These are phyloP conservation scores for Montipora foliosa DNA, from an alignment of 64 coral and sea anemone species.

Conservation along the genomic window DNA sequence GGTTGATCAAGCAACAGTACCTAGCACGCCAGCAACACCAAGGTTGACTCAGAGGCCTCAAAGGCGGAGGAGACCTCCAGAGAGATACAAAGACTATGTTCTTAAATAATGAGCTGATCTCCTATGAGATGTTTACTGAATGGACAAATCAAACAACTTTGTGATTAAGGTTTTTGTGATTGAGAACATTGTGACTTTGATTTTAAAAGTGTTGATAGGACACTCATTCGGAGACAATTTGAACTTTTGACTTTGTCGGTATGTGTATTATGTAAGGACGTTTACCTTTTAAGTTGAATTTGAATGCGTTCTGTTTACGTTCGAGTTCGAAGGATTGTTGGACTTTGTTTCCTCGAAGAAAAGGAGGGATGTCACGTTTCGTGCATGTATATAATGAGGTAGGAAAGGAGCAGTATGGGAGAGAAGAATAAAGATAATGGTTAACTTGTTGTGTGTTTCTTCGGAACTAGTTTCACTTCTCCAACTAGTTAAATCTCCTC, in stretches of 20 bases:
- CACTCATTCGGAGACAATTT: not conserved
- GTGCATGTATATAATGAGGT: not conserved
- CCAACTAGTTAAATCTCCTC: not conserved
- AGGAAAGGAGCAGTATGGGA: not conserved
- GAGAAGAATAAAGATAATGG: not conserved
- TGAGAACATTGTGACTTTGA: too few species aligned
- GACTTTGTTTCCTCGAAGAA: not conserved
- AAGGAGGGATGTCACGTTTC: not conserved
- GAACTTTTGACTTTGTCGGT: not conserved
- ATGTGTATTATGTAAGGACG: not conserved
- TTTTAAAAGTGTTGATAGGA: too few species aligned
- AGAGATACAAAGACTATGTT: too few species aligned
- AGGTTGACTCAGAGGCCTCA: too few species aligned
- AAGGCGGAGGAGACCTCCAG: too few species aligned
- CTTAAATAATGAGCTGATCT: not conserved
- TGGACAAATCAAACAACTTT: conserved; percentile 1
- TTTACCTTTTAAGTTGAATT: not conserved
- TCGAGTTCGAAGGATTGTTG: not conserved
- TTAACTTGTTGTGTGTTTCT: not conserved
- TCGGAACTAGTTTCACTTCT: not conserved
- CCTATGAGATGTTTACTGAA: not conserved
- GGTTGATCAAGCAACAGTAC: too few species aligned
- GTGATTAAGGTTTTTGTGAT: not conserved
- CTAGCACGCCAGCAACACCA: too few species aligned
- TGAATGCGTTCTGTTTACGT: not conserved